Conservation (phyloP, 2,113 vertebrate genomes). For the Daphoenositta chrysoptera region DNA sequence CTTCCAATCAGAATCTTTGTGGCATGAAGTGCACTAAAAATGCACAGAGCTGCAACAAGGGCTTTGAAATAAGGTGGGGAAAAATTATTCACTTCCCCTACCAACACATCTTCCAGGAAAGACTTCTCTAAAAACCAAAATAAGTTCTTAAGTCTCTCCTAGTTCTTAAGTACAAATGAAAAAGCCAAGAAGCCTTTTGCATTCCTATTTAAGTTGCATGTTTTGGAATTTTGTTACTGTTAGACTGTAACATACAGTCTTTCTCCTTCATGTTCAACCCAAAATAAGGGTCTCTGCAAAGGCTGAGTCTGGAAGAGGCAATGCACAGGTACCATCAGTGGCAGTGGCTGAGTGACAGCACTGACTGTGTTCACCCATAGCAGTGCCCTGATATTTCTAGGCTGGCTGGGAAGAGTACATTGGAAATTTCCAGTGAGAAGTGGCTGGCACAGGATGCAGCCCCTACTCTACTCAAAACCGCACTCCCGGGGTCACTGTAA, state of each 20-base stretch:
- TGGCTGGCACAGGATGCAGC: neutral
- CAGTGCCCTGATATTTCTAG: neutral
- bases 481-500: neutral
- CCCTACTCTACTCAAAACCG: neutral
- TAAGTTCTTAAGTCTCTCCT: neutral
- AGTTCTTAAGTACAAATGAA: neutral
- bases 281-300: neutral
- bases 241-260: too few species aligned
- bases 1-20: neutral
- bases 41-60: neutral
- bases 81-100: neutral
- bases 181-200: neutral
- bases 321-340: neutral
- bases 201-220: neutral
- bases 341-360: neutral
- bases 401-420: accelerated
- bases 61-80: neutral
- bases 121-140: neutral
- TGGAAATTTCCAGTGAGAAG: neutral
- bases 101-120: neutral
- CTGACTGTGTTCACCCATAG: neutral
- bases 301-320: neutral
- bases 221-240: too few species aligned
- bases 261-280: too few species aligned
- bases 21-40: neutral